Percentiles rank a stretch among this genome's conserved stretches.
Conservation (phyloP, 2,797 vertebrate species). For the Geotria australis region DNA sequence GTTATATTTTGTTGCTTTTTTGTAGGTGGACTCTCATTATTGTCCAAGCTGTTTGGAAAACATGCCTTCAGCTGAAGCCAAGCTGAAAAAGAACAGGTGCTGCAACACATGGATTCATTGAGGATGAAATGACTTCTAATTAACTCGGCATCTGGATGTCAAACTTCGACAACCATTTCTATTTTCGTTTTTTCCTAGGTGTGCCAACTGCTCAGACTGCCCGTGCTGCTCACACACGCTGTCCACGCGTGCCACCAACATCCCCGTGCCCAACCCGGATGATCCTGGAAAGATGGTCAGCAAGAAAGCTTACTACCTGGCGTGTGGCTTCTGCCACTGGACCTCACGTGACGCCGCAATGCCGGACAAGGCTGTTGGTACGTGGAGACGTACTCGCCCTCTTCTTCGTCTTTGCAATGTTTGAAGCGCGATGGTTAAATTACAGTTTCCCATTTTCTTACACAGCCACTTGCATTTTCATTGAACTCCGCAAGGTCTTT, state of each 20-base stretch:
- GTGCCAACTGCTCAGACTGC: conserved; percentile 95
- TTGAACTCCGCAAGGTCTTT: no score
- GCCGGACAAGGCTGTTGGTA: conserved; percentile 95
- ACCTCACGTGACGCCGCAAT: conserved; percentile 88
- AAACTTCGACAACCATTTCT: not conserved
- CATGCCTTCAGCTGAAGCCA: conserved; percentile 96
- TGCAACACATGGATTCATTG: no score
- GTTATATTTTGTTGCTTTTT: not conserved
- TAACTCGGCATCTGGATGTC: not conserved
- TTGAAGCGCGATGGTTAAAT: no score
- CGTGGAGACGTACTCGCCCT: conserved; percentile 4
- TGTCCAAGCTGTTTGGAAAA: conserved; percentile 96
- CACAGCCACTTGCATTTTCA: not conserved
- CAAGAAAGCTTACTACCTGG: conserved; percentile 94
- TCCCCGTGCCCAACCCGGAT: conserved; percentile 67
- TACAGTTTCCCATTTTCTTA: not conserved
- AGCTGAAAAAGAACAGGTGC: conserved; percentile 94
- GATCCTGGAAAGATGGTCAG: conserved; percentile 81
- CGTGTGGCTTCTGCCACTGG: conserved; percentile 96
- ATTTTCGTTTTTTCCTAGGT: conserved; percentile 15
- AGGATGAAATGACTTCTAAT: no score
- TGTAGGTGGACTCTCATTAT: conserved; percentile 88
- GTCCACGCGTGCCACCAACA: conserved; percentile 78
- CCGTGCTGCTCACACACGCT: conserved; percentile 96
- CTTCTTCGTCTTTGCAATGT: not conserved